Evolutionary conservation across 1,140 invertebrate genomes (phyloP).

Genomic region (Ceratosolen solmsi): DNA sequence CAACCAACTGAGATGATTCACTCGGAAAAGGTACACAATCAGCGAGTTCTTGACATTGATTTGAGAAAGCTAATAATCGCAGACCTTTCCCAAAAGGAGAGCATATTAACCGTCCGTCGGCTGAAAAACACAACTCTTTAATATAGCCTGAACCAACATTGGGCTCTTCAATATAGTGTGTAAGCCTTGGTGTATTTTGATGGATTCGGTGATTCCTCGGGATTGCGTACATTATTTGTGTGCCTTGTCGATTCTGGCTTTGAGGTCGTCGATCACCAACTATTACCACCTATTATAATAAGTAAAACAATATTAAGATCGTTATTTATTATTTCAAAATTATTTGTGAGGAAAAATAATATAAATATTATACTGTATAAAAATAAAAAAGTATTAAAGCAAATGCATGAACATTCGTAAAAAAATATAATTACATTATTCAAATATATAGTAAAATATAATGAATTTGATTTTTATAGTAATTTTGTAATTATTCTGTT

Average conservation of each 20-base stretch:
- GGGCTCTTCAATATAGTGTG: conserved; percentile 89
- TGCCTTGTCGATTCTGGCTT: conserved; percentile 61
- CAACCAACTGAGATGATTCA: conserved; percentile 74
- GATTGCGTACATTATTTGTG: conserved; percentile 67
- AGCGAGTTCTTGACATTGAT: conserved; percentile 85
- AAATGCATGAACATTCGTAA: too few relatives aligned
- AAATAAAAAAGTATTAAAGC: too few relatives aligned
- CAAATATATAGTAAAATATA: too few relatives aligned
- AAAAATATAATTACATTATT: too few relatives aligned
- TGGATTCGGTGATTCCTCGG: conserved; percentile 76
- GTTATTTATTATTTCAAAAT: background rate
- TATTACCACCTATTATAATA: conserved; percentile 63
- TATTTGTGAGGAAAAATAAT: too few relatives aligned
- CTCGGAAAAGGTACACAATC: conserved; percentile 76
- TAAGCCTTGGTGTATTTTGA: conserved; percentile 84
- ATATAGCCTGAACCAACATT: conserved; percentile 91
- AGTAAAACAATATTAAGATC: background rate
- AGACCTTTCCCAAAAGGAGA: conserved; percentile 91
- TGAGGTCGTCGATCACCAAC: conserved; percentile 64
- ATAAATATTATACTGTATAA: too few relatives aligned
- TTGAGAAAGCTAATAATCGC: conserved; percentile 85
- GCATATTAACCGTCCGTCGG: conserved; percentile 90
- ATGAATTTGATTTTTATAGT: too few relatives aligned
- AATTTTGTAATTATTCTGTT: too few relatives aligned
- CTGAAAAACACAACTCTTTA: conserved; percentile 90